Evolutionary conservation across 1,140 invertebrate genomes (phyloP), one percentile per base, ranked within the genome.

Genomic region (Stegodyphus mimosarum): DNA sequence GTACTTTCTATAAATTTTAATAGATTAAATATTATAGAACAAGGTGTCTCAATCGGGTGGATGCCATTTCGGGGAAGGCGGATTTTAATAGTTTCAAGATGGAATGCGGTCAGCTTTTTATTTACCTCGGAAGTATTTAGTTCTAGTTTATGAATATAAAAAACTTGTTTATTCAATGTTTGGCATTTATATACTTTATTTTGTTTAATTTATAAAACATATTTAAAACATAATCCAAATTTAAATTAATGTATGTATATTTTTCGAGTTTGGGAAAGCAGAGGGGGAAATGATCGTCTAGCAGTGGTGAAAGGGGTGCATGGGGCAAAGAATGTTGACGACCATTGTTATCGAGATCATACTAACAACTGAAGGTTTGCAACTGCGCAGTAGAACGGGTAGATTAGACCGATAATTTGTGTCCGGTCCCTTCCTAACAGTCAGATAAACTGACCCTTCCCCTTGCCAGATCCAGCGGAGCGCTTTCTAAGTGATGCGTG

Each of bases 371-470:
- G 55, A 60, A 60, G 17, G 18, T 10, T 17, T 17, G 7, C 13
- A 18, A 6, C 72, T 10, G 17, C 48, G 70, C 51, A 18, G 48
- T 70, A 52, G 50, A 70, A 11, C 70, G 69, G 52, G 77, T 79
- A n/a, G 17, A 66, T 60, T 64, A 50, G 33, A 33, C 1, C 33
- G 33, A 33, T 33, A 33, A 33, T 33, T 33, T 33, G 33, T 33
- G 33, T 66, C 77, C 77, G 64, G 7, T n/a, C 49, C 17, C 50
- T 74, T 17, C 71, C 60, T 17, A 51, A 15, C 55, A 60, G 51
- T 64, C 80, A 74, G 70, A 83, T 83, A 75, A 84, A 84, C 81
- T 84, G 81, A 76, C 72, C 81, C 81, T 69, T 76, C 64, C 81
- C 73, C 7, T 84, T 74, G 70, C 80, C 80, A 73, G 70, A 73